phyloP scores from a whole-genome alignment of 2,888 invertebrate genomes.

The Mimas tiliae region DNA sequence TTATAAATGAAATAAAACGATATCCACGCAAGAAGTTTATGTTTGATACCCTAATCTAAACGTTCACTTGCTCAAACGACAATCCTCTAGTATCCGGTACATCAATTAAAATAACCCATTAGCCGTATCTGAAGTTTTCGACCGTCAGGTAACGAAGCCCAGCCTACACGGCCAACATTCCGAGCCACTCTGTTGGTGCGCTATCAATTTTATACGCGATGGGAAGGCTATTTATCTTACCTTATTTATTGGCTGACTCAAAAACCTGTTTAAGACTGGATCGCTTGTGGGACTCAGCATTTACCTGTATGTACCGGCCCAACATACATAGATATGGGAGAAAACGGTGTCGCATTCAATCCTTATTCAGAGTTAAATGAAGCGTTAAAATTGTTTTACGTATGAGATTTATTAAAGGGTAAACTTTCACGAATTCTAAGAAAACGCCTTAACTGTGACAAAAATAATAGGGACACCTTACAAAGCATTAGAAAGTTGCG shows the following conservation, averaged over 20 bases:
- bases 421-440: slow-evolving; percentile 78
- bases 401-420: slow-evolving; percentile 59
- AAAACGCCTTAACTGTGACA: slow-evolving; percentile 56
- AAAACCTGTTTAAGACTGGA: slow-evolving; percentile 76
- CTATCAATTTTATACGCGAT: slow-evolving; percentile 82
- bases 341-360: slow-evolving; percentile 45
- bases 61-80: slow-evolving; percentile 20
- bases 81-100: slow-evolving; percentile 33
- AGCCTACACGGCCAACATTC: slow-evolving; percentile 70
- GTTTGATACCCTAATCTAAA: slow-evolving; percentile 21
- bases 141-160: slow-evolving; percentile 58
- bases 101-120: slow-evolving; percentile 61
- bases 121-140: slow-evolving; percentile 58
- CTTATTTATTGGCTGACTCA: slow-evolving; percentile 81
- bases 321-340: slow-evolving; percentile 53
- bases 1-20: too few relatives aligned
- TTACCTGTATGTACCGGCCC: slow-evolving; percentile 55
- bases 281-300: slow-evolving; percentile 63
- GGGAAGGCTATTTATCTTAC: slow-evolving; percentile 82
- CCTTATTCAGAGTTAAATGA: slow-evolving; percentile 58
- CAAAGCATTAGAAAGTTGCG: slow-evolving; percentile 83
- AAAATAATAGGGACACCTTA: slow-evolving; percentile 69
- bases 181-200: slow-evolving; percentile 66
- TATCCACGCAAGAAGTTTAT: background rate
- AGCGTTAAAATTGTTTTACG: slow-evolving; percentile 53